Evolutionary conservation across 2,888 invertebrate genomes (phyloP), one percentile per base, ranked within the genome.

Genomic region (Pterostichus niger): DNA sequence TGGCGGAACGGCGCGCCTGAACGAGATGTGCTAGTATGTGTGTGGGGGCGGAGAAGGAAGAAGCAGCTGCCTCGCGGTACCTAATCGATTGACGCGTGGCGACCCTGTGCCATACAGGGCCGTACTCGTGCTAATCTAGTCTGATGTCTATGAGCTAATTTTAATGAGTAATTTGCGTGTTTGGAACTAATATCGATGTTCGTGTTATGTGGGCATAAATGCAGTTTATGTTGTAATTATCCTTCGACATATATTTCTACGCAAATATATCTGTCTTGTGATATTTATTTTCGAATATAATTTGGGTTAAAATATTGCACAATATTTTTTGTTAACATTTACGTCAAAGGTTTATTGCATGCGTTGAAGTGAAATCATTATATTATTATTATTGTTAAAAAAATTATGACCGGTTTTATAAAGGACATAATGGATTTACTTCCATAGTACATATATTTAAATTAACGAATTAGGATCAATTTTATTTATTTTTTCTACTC

Each of bases 51-150:
- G 79, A 31, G 64, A 15, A 35, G 35, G 49, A 49, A 49, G 49
- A 49, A 59, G 75, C 82, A 85, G 85, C 85, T 87, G 87, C 87
- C 86, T 87, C 85, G 85, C 84, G 86, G 86, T 86, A 40, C 40
- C 86, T 87, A 87, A 88, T 87, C 87, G 88, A 87, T 87, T 87
- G 88, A 87, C 88, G 87, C 88, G 88, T 88, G 88, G 87, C 68
- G 68, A 71, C 68, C 68, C 68, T 71, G 68, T 44, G 68, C 44
- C 68, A 7, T 9, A 1, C 68, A 71, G 68, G 44, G 17, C 17
- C 44, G 46, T 44, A 71, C 11, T 71, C 15, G 15, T 9, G 13
- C 6, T 17, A 44, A 40, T 17, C 9, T 9, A 17, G 15, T 9
- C 4, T 17, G 9, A 3, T 13, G 17, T 44, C 40, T 17, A 17